Conservation (phyloP, 2,797 vertebrate genomes). For the Melanotaenia parkinsoni region DNA sequence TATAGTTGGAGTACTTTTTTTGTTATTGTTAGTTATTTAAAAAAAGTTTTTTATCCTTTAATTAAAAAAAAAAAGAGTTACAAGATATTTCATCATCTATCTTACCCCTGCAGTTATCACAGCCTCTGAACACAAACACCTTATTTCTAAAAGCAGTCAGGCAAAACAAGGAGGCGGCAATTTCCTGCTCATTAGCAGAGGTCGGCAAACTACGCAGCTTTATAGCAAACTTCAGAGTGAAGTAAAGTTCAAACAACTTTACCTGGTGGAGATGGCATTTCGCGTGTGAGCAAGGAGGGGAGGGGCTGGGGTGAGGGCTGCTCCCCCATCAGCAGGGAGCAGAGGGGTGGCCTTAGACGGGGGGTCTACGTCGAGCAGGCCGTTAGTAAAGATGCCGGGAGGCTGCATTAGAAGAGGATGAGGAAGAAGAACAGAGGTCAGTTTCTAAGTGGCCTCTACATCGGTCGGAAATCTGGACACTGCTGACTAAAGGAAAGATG, state of each 20-base stretch:
- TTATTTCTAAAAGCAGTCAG: not conserved
- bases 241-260: constrained; percentile 37
- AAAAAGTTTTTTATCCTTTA: too few relatives aligned
- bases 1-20: too few relatives aligned
- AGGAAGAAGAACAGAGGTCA: constrained; percentile 54
- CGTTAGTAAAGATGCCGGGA: constrained; percentile 85
- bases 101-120: too few relatives aligned
- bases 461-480: constrained; percentile 2
- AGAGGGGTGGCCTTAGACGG: constrained; percentile 74
- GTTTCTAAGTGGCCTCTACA: constrained; percentile 46
- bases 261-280: constrained; percentile 84
- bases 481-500: not conserved
- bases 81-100: too few relatives aligned
- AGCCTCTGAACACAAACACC: not conserved
- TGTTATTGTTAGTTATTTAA: too few relatives aligned
- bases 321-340: constrained; percentile 74
- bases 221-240: not conserved
- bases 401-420: constrained; percentile 70
- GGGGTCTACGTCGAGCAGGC: constrained; percentile 82
- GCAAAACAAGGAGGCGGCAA: not conserved
- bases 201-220: constrained; percentile 18
- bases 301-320: constrained; percentile 61
- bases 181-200: constrained; percentile 21
- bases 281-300: constrained; percentile 75
- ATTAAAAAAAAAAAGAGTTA: too few relatives aligned